A percentile compares a stretch with the other conserved stretches of the same genome.
phyloP scores from a whole-genome alignment of 2,797 vertebrate species.

The Sebastes elongatus region DNA sequence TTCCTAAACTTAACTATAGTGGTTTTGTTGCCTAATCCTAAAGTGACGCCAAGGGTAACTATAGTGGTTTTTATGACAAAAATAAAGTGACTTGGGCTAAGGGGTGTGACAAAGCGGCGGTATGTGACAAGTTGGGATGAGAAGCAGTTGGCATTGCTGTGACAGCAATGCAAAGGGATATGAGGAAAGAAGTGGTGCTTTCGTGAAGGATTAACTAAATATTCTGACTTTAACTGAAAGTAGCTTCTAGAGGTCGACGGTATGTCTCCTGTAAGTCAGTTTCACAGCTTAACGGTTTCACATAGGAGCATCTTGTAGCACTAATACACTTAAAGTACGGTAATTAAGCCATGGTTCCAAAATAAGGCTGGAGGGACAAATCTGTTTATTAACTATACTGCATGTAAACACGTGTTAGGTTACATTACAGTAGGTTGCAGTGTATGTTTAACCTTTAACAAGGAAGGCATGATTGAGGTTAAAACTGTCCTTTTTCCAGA shows the following conservation, averaged over 20 bases:
- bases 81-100: too few relatives aligned
- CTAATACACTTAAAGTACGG: not conserved
- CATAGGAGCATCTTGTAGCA: not conserved
- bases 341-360: not conserved
- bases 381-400: not conserved
- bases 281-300: not conserved
- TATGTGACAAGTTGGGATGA: too few relatives aligned
- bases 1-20: too few relatives aligned
- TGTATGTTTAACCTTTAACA: not conserved
- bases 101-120: too few relatives aligned
- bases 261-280: not conserved
- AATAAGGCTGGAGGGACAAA: not conserved
- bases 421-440: not conserved
- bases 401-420: not conserved
- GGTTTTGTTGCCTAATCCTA: too few relatives aligned
- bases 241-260: not conserved
- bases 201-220: not conserved
- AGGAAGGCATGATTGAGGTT: not conserved
- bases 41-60: too few relatives aligned
- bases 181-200: not conserved
- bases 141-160: not conserved
- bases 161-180: not conserved
- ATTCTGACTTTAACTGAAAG: not conserved
- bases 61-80: too few relatives aligned
- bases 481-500: not conserved